Evolutionary conservation across 2,797 vertebrate species (phyloP), one percentile per base, ranked within the genome.

Genomic region (Tenualosa ilisha): DNA sequence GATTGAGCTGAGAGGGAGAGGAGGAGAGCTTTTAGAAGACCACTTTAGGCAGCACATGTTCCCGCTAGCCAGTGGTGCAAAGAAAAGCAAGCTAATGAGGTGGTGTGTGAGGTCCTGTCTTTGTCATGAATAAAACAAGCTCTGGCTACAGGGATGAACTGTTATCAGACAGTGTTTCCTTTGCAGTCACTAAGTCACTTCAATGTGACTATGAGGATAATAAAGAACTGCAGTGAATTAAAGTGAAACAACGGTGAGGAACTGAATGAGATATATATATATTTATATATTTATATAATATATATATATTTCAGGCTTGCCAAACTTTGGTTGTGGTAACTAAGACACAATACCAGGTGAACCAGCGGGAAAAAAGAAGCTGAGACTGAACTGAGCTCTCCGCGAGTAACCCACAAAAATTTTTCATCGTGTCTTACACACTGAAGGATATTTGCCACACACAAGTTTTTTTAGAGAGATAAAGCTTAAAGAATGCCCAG

Each of bases 1-100:
- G 79, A 84, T 85, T 59, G 49, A 86, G 82, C 88, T 84, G 72
- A 79, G 26, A 17, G 20, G 17, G 15, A 79, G 37, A 79, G 8
- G 20, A 7, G 31, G 59, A 24, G 59, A 24, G 40, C 37, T 79
- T 43, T 79, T 4, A 12, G 31, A 72, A 8, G 31, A 31, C 65
- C 31, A 40, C 65, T 37, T 37, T 31, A 72, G 65, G 13, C 65
- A 37, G 3, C 65, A 15, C 65, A 0, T 40, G 65, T 31, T 40
- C 31, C 65, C 31, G 65, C 2, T 37, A 17, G 26, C 31, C 65
- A 72, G 65, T 72, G 65, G 5, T 37, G 31, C 65, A 72, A 40
- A 1, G 31, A 20, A 72, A 40, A 72, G 37, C 72, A 79, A 79
- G 72, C 72, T 20, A 79, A 43, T 46, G 72, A 46, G 37, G 9